Base-by-base conservation (phyloP, 2,797 vertebrate genomes). In the Ptychobarbus kaznakovi region DNA sequence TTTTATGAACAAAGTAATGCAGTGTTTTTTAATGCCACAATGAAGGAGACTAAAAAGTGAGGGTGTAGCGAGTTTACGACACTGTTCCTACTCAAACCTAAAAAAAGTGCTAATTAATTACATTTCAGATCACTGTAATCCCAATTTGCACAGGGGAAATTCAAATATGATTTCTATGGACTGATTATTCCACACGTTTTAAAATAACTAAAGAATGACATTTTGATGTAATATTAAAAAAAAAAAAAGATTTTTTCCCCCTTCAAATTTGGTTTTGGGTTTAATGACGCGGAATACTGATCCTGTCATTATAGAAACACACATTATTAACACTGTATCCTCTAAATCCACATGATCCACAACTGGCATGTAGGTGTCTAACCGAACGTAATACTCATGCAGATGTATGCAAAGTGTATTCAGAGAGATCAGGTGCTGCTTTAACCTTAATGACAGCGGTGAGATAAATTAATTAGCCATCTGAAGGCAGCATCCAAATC, bases 1-100 rank as follows among this genome's bases (percentile, higher is more conserved):
- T 96, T 97, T 96, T 96, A 97, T 95, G 96, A 97, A 97, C 96
- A 97, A 97, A 96, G 94, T 96, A 97, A 97, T 97, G 94, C 91
- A 93, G 91, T 90, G 93, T 93, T 94, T 93, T 85, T 94, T 92
- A 89, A 90, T 87, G 93, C 94, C 90, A 80, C 44, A 93, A 92
- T 93, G 91, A 93, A 93, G 93, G 86, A 83, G 92, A 91, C 88
- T 87, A 38, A 84, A 88, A 92, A 88, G 63, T 11, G 90, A 91
- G 87, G 28, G 80, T n/a, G n/a, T n/a, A n/a, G 63, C 4, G 82
- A 86, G 91, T 88, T 51, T 69, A 68, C 11, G 32, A 76, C 56
- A 53, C 38, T 25, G n/a, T n/a, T 44, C 51, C 86, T 46, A 42
- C 40, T 86, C 80, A 84, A 90, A 92, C 91, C 85, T 86, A 40